A percentile compares a stretch with the other conserved stretches of the same genome.
These are phyloP conservation scores for Chrysochloris asiatica DNA, from an alignment of 2,113 vertebrate species.

Conservation along the genomic window DNA sequence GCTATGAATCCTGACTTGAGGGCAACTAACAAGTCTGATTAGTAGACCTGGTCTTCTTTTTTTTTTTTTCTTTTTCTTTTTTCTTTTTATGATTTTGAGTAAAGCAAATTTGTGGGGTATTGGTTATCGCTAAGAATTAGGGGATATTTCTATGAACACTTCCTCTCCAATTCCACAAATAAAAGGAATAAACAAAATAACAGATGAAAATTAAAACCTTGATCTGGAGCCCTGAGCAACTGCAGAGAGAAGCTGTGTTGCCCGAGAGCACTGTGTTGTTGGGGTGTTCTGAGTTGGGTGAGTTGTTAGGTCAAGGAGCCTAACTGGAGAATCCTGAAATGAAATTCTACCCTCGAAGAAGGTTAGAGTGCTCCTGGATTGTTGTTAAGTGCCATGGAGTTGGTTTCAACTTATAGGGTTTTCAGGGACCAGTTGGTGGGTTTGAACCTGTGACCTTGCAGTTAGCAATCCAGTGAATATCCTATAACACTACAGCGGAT, in stretches of 20 bases:
- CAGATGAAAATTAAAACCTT: not conserved
- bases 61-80: no score
- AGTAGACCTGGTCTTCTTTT: no score
- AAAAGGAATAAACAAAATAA: not conserved
- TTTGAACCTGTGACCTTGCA: no score
- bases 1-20: no score
- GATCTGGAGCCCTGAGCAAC: not conserved
- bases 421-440: no score
- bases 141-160: not conserved
- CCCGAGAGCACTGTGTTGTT: not conserved
- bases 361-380: no score
- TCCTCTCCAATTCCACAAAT: not conserved
- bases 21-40: no score
- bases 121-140: not conserved
- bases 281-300: not conserved
- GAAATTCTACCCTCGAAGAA: not conserved
- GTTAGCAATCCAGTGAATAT: no score
- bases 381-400: no score
- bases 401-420: no score
- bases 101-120: not conserved
- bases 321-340: not conserved
- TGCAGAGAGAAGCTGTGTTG: not conserved
- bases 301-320: not conserved
- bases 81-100: no score
- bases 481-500: no score